Base-by-base conservation (phyloP, 2,888 invertebrate genomes). In the Branchipolynoe longqiensis region DNA sequence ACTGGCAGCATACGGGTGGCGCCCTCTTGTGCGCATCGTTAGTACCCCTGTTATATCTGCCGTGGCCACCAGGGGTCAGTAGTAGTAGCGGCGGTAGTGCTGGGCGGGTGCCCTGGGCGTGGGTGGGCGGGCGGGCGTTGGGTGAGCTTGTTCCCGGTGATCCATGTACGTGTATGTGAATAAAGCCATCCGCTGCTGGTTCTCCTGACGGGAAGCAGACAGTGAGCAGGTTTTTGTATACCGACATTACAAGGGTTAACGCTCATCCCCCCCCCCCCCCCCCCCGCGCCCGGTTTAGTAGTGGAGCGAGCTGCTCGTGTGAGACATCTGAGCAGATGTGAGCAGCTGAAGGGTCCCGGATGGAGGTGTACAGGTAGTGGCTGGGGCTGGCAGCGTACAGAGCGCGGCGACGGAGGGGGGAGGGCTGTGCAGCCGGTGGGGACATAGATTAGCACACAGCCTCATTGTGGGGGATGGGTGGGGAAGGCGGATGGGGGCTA, bases 41-140 rank as follows among this genome's bases (percentile, higher is more conserved):
- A n/a, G n/a, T n/a, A 1, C 69, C 22, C 38, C 8, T 8, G 69
- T 69, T 14, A 69, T 33, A 14, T 22, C 69, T n/a, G 1, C 69
- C 69, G 36, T 25, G 69, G 33, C 69, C 69, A 38, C 36, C 38
- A 69, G 69, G 69, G 69, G 69, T 69, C 69, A 69, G 69, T n/a
- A 38, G 38, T 18, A n/a, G 12, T 18, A 48, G 18, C 18, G 48
- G 48, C 8, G 48, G 48, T 12, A 18, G 48, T 48, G 48, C 48
- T 48, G 8, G 18, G 18, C 8, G 18, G 48, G 48, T 48, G 48
- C 48, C 18, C 48, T 12, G 48, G 18, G n/a, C n/a, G n/a, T n/a
- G n/a, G 48, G 48, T 48, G 48, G 8, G 8, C 48, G 48, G 48
- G 48, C 8, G 48, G 8, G 8, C 8, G 48, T 48, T 18, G 18